Evolutionary conservation across 2,113 vertebrate genomes (phyloP).

Genomic region (Microcebus ravelobensis): DNA sequence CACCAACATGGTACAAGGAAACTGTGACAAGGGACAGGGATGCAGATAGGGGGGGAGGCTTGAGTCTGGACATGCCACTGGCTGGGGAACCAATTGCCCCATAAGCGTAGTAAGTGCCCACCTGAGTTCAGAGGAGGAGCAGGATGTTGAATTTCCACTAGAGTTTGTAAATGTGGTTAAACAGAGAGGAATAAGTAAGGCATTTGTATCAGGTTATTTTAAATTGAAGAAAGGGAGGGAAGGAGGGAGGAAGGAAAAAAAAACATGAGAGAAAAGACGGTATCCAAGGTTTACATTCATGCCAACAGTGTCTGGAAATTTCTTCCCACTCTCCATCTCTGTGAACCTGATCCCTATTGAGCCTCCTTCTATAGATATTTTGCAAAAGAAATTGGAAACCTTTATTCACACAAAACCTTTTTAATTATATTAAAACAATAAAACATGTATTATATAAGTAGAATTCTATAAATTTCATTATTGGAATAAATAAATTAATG

Average conservation of each 20-base stretch:
- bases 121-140: background rate
- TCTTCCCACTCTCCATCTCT: slow-evolving; percentile 78
- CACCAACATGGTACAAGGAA: background rate
- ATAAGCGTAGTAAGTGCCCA: no score
- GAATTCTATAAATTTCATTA: background rate
- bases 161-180: background rate
- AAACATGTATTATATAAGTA: background rate
- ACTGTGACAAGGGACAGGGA: background rate
- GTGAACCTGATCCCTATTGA: slow-evolving; percentile 84
- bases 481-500: background rate
- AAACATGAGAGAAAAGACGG: slow-evolving; percentile 33
- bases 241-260: background rate
- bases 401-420: background rate
- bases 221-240: background rate
- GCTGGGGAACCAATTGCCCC: background rate
- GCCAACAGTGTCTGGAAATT: slow-evolving; percentile 87
- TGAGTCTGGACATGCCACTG: background rate
- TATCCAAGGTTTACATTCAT: slow-evolving; percentile 93
- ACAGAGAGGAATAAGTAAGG: background rate
- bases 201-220: background rate
- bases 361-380: slow-evolving; percentile 85
- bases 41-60: no score
- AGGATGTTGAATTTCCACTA: background rate
- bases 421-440: background rate
- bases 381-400: background rate